Evolutionary conservation across 2,888 invertebrate genomes (phyloP).

Genomic region (Fissipunctia ypsillon): DNA sequence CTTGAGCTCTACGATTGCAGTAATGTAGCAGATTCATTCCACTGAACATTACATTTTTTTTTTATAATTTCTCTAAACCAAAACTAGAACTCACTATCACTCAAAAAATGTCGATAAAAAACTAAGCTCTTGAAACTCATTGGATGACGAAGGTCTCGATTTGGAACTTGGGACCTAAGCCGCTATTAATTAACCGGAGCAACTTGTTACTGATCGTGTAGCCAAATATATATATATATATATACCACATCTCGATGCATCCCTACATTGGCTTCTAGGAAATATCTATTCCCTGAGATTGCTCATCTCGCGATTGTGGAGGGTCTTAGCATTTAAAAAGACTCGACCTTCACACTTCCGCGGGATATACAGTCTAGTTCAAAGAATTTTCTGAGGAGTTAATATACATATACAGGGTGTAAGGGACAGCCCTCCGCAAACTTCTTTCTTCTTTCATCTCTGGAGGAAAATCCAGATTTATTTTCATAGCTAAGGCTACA

Average conservation of each 20-base stretch:
- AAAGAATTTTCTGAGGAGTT: no score
- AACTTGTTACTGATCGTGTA: background rate
- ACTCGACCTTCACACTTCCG: no score
- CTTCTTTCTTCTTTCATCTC: no score
- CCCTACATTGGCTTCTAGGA: no score
- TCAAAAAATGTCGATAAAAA: background rate
- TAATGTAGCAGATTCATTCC: background rate
- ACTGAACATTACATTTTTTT: background rate
- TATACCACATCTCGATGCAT: no score
- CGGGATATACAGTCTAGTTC: no score
- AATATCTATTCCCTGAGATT: no score
- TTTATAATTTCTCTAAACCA: background rate
- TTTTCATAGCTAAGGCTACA: background rate
- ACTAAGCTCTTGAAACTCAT: background rate
- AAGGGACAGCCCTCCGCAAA: no score
- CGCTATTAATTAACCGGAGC: background rate
- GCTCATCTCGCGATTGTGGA: no score
- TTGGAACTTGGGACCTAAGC: background rate
- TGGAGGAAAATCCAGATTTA: constrained; percentile 8
- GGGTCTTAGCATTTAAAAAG: no score
- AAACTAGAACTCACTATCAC: background rate
- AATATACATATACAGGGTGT: no score
- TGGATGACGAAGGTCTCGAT: background rate
- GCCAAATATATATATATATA: background rate
- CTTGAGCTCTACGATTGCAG: background rate